Conservation (phyloP, 2,113 vertebrate species). For the Nymphicus hollandicus region DNA sequence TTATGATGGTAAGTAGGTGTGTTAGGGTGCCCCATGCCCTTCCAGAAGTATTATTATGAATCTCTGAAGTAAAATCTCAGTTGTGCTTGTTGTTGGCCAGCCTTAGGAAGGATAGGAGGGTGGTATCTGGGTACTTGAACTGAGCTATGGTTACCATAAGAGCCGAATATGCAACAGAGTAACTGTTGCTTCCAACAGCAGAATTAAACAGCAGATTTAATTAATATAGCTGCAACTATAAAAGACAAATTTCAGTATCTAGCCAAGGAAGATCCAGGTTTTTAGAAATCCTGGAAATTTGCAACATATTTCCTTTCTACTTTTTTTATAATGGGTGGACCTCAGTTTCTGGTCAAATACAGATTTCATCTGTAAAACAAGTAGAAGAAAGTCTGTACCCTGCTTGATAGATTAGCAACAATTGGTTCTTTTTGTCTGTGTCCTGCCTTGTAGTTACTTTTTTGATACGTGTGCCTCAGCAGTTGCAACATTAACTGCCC, state of each 20-base stretch:
- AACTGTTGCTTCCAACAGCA: background rate
- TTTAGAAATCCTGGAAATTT: background rate
- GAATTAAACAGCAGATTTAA: background rate
- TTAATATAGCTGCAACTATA: background rate
- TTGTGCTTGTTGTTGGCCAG: background rate
- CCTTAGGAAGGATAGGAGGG: background rate
- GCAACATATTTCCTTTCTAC: background rate
- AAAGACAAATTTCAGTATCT: background rate
- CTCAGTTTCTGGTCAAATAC: background rate
- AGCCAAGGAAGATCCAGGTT: background rate
- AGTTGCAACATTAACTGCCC: background rate
- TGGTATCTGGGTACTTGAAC: background rate
- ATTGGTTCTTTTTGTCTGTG: background rate
- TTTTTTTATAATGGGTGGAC: background rate
- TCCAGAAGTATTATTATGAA: background rate
- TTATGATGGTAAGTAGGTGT: slow-evolving; percentile 81
- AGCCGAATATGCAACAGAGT: background rate
- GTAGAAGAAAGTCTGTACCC: background rate
- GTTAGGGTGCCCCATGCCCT: background rate
- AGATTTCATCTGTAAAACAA: background rate
- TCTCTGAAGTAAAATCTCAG: background rate
- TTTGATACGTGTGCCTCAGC: background rate
- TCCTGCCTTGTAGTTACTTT: background rate
- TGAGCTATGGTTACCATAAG: background rate
- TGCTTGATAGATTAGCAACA: background rate